Evolutionary conservation across 2,888 invertebrate species (phyloP).

Genomic region (Eilema griseolum): DNA sequence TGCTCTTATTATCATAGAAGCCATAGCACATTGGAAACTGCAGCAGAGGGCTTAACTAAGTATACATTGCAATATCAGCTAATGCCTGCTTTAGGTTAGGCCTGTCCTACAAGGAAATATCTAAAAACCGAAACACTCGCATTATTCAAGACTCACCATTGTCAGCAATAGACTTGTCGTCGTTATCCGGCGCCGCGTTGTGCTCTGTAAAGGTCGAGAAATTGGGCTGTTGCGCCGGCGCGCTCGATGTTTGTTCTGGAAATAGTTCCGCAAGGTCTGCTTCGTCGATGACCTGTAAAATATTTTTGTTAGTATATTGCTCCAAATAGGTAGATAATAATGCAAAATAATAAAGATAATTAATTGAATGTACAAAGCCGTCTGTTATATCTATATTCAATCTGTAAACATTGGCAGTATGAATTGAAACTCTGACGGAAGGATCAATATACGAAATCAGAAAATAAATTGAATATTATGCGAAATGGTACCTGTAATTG

Average conservation of each 20-base stretch:
- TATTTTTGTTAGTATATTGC: conserved; percentile 46
- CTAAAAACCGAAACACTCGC: neutral
- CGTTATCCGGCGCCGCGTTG: conserved; percentile 74
- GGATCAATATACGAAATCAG: neutral
- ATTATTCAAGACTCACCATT: conserved; percentile 69
- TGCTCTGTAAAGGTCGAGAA: conserved; percentile 85
- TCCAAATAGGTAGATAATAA: conserved; percentile 28
- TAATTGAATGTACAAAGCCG: neutral
- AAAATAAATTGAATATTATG: neutral
- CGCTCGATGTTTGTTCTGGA: conserved; percentile 89
- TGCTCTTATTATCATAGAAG: too few species aligned
- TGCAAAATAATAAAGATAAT: too few species aligned
- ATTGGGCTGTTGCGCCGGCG: conserved; percentile 87
- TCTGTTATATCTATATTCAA: neutral
- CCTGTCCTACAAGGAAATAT: neutral
- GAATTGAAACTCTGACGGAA: neutral
- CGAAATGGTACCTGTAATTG: conserved; percentile 79
- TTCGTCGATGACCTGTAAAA: conserved; percentile 90
- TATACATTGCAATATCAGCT: neutral
- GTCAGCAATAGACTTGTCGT: conserved; percentile 83
- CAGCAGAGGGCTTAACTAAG: neutral
- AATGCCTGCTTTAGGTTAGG: neutral
- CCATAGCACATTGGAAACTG: neutral
- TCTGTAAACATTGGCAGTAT: neutral
- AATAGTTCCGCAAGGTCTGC: conserved; percentile 93